phyloP scores from a whole-genome alignment of 64 coral and sea anemone genomes.

The Stichodactyla mertensii region DNA sequence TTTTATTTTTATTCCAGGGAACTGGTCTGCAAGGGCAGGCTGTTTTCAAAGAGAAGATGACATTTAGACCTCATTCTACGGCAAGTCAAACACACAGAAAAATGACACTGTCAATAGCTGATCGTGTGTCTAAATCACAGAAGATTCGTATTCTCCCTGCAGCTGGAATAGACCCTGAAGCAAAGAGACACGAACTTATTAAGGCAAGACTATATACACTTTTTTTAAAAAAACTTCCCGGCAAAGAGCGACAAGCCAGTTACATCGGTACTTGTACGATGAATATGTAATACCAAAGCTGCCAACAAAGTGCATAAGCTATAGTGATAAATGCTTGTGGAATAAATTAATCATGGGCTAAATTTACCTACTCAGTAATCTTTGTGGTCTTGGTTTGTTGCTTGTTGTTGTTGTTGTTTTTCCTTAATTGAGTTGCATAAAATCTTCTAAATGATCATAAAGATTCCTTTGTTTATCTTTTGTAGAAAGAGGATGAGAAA shows the following conservation, averaged over 20 bases:
- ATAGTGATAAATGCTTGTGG: too few species aligned
- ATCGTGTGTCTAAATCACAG: constrained; percentile 91
- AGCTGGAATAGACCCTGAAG: constrained; percentile 89
- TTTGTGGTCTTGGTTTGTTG: too few species aligned
- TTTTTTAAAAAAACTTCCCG: too few species aligned
- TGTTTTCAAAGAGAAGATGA: constrained; percentile 92
- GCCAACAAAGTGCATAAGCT: too few species aligned
- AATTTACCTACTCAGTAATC: too few species aligned
- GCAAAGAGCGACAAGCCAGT: too few species aligned
- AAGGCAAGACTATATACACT: constrained; percentile 37
- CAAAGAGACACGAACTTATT: constrained; percentile 84
- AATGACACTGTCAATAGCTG: constrained; percentile 97
- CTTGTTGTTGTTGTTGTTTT: too few species aligned
- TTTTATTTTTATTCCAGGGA: constrained; percentile 31
- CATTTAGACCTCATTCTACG: constrained; percentile 96
- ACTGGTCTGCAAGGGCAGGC: constrained; percentile 97
- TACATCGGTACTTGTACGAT: too few species aligned
- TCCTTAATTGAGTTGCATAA: too few species aligned
- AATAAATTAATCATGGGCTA: too few species aligned
- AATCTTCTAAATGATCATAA: too few species aligned
- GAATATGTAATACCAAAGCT: too few species aligned
- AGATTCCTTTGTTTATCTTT: background rate
- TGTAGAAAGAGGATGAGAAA: constrained; percentile 95
- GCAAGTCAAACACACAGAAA: constrained; percentile 97
- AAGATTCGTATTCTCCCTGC: constrained; percentile 88